A percentile compares a stretch with the other conserved stretches of the same genome.
These are phyloP conservation scores for Marasmarcha lunaedactyla DNA, from an alignment of 2,888 invertebrate species.

Conservation along the genomic window DNA sequence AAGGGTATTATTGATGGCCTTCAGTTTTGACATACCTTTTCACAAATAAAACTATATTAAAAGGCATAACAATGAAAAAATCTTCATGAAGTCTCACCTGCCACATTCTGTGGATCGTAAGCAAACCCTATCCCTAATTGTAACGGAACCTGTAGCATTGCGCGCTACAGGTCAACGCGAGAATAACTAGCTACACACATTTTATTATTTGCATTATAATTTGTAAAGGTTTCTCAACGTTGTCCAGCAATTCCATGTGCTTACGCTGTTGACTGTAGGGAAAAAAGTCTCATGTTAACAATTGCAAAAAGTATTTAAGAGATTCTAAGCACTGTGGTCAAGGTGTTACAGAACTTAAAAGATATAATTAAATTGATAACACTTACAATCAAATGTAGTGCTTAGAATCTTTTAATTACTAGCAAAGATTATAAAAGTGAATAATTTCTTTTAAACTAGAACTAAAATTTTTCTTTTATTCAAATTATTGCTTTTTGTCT, in stretches of 20 bases:
- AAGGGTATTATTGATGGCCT: not conserved
- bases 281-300: slow-evolving; percentile 65
- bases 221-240: slow-evolving; percentile 51
- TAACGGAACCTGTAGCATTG: slow-evolving; percentile 70
- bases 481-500: not conserved
- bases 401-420: slow-evolving; percentile 57
- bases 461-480: not conserved
- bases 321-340: slow-evolving; percentile 47
- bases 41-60: slow-evolving; percentile 39
- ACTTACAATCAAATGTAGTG: slow-evolving; percentile 18
- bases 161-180: slow-evolving; percentile 71
- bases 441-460: not conserved
- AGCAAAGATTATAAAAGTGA: slow-evolving; percentile 20
- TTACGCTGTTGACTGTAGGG: slow-evolving; percentile 70
- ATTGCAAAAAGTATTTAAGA: slow-evolving; percentile 51
- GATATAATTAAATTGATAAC: slow-evolving; percentile 5
- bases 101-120: slow-evolving; percentile 57
- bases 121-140: slow-evolving; percentile 63
- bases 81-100: slow-evolving; percentile 65
- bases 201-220: slow-evolving; percentile 54
- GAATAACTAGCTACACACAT: slow-evolving; percentile 63
- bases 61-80: slow-evolving; percentile 56
- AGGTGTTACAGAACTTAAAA: no score
- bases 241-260: slow-evolving; percentile 61
- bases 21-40: not conserved